These are phyloP conservation scores for Nothocercus nigrocapillus DNA, from an alignment of 2,113 vertebrate genomes.

Conservation along the genomic window DNA sequence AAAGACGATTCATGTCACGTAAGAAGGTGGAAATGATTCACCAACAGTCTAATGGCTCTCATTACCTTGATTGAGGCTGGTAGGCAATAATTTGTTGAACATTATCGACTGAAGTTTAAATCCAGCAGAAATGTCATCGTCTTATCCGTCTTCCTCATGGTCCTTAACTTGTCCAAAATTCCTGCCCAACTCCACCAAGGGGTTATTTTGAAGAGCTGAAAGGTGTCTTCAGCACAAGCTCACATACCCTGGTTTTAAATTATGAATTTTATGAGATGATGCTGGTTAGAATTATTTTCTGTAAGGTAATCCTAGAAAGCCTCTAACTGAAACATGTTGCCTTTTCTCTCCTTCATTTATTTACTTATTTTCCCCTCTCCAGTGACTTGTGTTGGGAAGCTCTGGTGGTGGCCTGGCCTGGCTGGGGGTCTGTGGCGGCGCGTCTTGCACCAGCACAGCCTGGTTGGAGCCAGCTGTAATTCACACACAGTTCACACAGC, in stretches of 20 bases:
- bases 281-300: constrained; percentile 10
- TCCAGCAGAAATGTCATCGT: not conserved
- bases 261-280: not conserved
- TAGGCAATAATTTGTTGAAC: not conserved
- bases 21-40: not conserved
- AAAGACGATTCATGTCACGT: not conserved
- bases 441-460: too few relatives aligned
- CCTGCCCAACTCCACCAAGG: not conserved
- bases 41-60: not conserved
- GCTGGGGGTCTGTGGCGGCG: too few relatives aligned
- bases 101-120: not conserved
- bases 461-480: not conserved
- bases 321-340: constrained; percentile 41
- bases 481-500: not conserved
- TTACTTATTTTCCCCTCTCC: not conserved
- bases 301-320: not conserved
- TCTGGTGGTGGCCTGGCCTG: not conserved
- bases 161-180: not conserved
- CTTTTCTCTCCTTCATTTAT: not conserved
- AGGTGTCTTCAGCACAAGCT: not conserved
- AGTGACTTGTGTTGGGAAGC: constrained; percentile 51
- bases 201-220: not conserved
- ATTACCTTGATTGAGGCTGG: not conserved
- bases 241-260: not conserved
- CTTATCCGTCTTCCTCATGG: not conserved